These are phyloP conservation scores for Eolophus roseicapilla DNA, from an alignment of 2,113 vertebrate genomes.

Conservation along the genomic window DNA sequence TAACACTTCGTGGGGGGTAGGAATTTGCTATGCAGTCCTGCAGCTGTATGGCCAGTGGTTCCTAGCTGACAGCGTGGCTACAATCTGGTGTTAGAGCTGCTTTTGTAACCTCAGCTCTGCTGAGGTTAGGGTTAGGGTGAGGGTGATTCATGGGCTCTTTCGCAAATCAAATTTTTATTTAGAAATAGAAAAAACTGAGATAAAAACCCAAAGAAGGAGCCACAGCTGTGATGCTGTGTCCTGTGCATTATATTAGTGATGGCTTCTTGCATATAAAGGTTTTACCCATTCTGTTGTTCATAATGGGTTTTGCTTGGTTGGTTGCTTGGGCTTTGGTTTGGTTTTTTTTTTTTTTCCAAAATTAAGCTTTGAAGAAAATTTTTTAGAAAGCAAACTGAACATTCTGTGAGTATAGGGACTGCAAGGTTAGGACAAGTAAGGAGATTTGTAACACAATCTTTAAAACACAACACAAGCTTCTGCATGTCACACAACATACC, in stretches of 20 bases:
- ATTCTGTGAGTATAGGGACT: slow-evolving; percentile 30
- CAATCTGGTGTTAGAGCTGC: neutral
- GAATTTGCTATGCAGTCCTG: neutral
- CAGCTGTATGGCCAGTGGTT: neutral
- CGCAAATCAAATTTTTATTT: neutral
- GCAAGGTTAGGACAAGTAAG: slow-evolving; percentile 49
- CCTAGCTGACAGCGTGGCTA: neutral
- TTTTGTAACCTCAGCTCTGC: neutral
- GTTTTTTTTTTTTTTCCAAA: neutral
- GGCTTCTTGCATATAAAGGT: neutral
- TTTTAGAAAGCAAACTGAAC: neutral
- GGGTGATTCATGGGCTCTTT: neutral
- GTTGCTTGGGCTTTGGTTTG: neutral
- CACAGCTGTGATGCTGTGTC: neutral
- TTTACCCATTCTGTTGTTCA: neutral
- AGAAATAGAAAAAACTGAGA: neutral
- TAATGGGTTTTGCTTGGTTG: neutral
- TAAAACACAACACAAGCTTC: neutral
- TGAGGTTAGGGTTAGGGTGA: neutral
- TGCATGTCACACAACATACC: slow-evolving; percentile 77
- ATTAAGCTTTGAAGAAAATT: neutral
- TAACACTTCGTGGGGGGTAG: neutral
- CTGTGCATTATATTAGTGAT: neutral
- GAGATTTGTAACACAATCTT: neutral
- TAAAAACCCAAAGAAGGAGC: neutral